Evolutionary conservation across 1,140 invertebrate species (phyloP), one percentile per base, ranked within the genome.

Genomic region (Sipha flava): DNA sequence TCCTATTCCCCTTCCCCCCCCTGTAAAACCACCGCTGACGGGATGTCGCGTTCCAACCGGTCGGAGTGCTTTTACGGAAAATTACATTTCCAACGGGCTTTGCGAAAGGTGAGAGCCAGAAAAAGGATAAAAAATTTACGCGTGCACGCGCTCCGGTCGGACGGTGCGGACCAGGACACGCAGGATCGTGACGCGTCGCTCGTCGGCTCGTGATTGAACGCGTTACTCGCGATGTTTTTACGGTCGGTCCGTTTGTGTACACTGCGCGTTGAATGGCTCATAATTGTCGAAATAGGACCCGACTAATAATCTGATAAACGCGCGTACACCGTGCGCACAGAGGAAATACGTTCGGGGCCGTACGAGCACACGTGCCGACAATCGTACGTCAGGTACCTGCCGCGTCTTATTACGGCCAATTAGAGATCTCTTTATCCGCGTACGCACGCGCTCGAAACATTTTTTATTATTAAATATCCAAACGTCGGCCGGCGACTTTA

Each of bases 391-490:
- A n/a, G n/a, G n/a, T n/a, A n/a, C n/a, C n/a, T n/a, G n/a, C n/a
- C n/a, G n/a, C n/a, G n/a, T 75, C 49, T 75, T 45, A 45, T 68
- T 54, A 57, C 52, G 49, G 72, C 34, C 72, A 75, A 75, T 75
- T 75, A 75, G 72, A 75, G 52, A n/a, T 57, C 72, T 54, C n/a
- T 57, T 54, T 37, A 26, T 68, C 18, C 18, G n/a, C n/a, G n/a
- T n/a, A n/a, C n/a, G n/a, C 62, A 21, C 6, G 18, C 26, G 6
- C 29, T 14, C 34, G 34, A 72, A 54, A 49, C 21, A 45, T 70
- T 47, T 70, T 26, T 52, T 73, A 37, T 52, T 52, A 31, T 68
- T 68, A 45, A 10, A 16, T 57, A 75, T 57, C 49, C 49, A 34
- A 54, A 57, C 40, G 72, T 21, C 34, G 49, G 21, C 40, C 52